Evolutionary conservation across 2,113 vertebrate species (phyloP), one percentile per base, ranked within the genome.

Genomic region (Nyctereutes procyonoides): DNA sequence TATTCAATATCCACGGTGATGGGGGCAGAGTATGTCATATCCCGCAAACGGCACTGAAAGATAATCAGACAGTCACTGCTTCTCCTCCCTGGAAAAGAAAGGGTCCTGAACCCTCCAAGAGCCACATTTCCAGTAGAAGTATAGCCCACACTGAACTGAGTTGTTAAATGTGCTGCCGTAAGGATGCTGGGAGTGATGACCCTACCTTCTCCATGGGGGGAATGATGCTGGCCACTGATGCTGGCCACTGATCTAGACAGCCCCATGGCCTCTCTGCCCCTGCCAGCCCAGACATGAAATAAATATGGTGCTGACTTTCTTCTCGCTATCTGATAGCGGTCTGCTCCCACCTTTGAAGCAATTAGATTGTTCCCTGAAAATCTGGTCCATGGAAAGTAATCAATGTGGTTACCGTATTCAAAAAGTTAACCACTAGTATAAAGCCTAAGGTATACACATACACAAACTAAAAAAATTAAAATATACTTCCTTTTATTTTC

Each of bases 1-100:
- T 99, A 99, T 28, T 99, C 99, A 0, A 99, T 99, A 56, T 99
- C 99, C 98, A 99, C 99, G 0, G 99, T 99, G 88, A 99, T 99
- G 0, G 99, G 99, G 0, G 99, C 99, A 0, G 99, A 99, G 71
- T 99, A 99, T 0, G 99, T 99, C 99, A 99, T 99, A 98, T 99
- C 99, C 95, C 99, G 98, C 97, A 99, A 98, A 79, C 99, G 99
- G 98, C 99, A 99, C 99, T 99, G 94, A 58, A 97, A 88, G 10
- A 95, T 58, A 98, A 97, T 6, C 69, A 87, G 1, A 87, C 0
- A 2, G 28, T 96, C 63, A 97, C 0, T 58, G 86, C 19, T 73
- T 11, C 30, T 77, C 51, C 55, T 86, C 77, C 83, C 82, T 16
- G 48, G 26, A 38, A 73, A 60, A 83, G 14, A 73, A 83, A 48